Evolutionary conservation across 2,888 invertebrate species (phyloP).

Genomic region (Coremacera marginata): DNA sequence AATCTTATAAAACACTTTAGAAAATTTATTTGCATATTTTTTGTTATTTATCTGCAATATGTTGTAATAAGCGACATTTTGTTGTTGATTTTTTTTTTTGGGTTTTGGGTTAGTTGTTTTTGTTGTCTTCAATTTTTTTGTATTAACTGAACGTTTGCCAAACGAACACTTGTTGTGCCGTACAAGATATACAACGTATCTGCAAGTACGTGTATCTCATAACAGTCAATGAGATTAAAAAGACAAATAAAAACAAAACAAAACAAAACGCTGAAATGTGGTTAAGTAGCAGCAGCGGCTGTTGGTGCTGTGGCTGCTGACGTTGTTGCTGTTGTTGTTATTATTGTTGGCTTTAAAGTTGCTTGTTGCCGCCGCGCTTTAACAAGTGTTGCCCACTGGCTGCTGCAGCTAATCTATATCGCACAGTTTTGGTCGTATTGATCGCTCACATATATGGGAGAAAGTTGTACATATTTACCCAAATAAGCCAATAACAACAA

Average conservation of each 20-base stretch:
- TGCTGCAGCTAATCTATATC: constrained; percentile 5
- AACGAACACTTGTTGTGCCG: too few species aligned
- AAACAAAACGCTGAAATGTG: neutral
- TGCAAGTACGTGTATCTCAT: neutral
- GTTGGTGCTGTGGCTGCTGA: neutral
- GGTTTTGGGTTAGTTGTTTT: too few species aligned
- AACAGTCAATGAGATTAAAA: neutral
- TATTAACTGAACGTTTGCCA: too few species aligned
- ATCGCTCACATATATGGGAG: neutral
- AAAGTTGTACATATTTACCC: constrained; percentile 23
- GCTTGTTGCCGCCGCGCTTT: neutral
- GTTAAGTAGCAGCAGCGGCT: neutral
- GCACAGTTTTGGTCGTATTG: neutral
- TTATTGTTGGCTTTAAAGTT: neutral
- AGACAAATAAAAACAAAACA: neutral
- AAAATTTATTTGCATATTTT: too few species aligned
- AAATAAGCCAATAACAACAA: constrained; percentile 7
- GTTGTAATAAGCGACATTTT: too few species aligned
- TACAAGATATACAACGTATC: neutral
- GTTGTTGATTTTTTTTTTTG: too few species aligned
- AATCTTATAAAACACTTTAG: too few species aligned
- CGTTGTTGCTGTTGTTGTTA: neutral
- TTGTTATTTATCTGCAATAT: too few species aligned
- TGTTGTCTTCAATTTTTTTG: too few species aligned
- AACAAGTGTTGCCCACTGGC: constrained; percentile 28